These are phyloP conservation scores for Plagiodera versicolora DNA, from an alignment of 2,888 invertebrate genomes.

Conservation along the genomic window DNA sequence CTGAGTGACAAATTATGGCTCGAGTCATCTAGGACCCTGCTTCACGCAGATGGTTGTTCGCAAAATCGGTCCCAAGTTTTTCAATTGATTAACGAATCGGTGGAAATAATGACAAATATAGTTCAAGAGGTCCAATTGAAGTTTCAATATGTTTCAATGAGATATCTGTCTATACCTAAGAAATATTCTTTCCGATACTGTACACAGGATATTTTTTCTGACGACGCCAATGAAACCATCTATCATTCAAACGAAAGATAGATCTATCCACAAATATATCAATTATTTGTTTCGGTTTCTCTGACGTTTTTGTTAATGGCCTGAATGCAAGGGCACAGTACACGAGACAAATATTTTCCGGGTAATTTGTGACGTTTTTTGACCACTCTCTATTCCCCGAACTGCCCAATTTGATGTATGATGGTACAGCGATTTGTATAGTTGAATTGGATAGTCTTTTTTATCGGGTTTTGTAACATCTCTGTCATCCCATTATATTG, in stretches of 20 bases:
- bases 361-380: constrained; percentile 11
- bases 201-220: too few relatives aligned
- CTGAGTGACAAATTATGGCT: too few relatives aligned
- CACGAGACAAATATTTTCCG: constrained; percentile 16
- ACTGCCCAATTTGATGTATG: not conserved
- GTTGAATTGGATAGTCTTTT: not conserved
- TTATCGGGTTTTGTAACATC: not conserved
- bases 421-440: not conserved
- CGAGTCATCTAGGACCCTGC: too few relatives aligned
- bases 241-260: not conserved
- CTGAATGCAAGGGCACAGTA: not conserved
- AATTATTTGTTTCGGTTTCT: not conserved
- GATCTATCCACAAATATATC: not conserved
- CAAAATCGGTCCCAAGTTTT: too few relatives aligned
- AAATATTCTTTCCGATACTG: too few relatives aligned
- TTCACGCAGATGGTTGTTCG: too few relatives aligned
- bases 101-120: too few relatives aligned
- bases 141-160: too few relatives aligned
- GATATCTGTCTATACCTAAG: too few relatives aligned
- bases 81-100: too few relatives aligned
- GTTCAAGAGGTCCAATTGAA: too few relatives aligned
- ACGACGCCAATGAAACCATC: not conserved
- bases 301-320: not conserved
- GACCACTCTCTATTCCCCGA: not conserved
- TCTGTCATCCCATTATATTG: not conserved